Base-by-base conservation (phyloP, 1,140 invertebrate species). In the Leptinotarsa defecta region DNA sequence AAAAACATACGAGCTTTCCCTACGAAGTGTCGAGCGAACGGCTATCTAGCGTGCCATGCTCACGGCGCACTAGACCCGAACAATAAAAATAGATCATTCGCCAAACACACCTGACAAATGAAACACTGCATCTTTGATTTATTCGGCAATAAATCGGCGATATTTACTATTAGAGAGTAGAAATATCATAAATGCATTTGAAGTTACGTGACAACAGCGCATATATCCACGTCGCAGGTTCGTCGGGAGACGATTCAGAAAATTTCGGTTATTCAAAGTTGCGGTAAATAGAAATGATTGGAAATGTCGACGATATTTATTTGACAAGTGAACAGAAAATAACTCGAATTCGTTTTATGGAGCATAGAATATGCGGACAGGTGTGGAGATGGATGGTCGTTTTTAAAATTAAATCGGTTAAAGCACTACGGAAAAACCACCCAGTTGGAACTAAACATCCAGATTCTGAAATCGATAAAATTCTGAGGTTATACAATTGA, bases 81-180 rank as follows among this genome's bases (percentile, higher is more conserved):
- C 81, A 83, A 83, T 83, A 83, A 84, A 83, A 83, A 84, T 84
- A 83, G 79, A 84, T 84, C 83, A 84, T 79, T 79, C 71, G 80
- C 77, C 79, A 81, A 84, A 83, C 77, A 82, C 82, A 84, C 81
- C 79, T 84, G 83, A 84, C 83, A 84, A 83, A 82, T 82, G 83
- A 83, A 84, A 83, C 82, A 84, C 80, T 83, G 80, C 80, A 80
- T 79, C 80, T 82, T 80, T 84, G 83, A 84, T 84, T 84, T 84
- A 83, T 83, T 48, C 57, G 57, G 68, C 74, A 74, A 77, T 83
- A 83, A 83, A 83, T 83, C 78, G 62, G 65, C 68, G 78, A 81
- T 82, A 83, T 80, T 77, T 80, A 80, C 82, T 83, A 83, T 82
- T 80, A 81, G 80, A 78, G 79, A 71, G 73, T 73, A 76, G 71